Evolutionary conservation across 2,888 invertebrate genomes (phyloP), one percentile per base, ranked within the genome.

Genomic region (Leucozona laternaria): DNA sequence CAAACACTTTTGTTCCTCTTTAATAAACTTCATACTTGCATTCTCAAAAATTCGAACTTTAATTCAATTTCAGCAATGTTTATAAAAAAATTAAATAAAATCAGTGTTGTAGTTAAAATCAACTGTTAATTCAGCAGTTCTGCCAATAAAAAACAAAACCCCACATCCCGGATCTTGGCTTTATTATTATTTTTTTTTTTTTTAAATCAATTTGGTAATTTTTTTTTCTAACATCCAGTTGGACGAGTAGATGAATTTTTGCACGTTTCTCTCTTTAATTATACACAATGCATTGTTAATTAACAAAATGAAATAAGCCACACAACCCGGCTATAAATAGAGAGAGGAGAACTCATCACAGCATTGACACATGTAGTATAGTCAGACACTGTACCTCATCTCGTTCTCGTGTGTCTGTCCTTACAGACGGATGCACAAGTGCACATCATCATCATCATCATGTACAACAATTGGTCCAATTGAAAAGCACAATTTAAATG

Each of bases 401-500:
- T 76, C 66, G 43, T 58, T 62, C 62, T 64, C 48, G 17, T 64
- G 43, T 72, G 66, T 53, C 71, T 57, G 77, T 45, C 31, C 60
- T 48, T 62, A 45, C 62, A 79, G 75, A 79, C 75, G 83, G 79
- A 83, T 79, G 83, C 79, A 79, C 75, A 79, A 83, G 79, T 83
- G 79, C 68, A 83, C 79, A 75, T 79, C 79, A 57, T 64, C 79
- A 75, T 79, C 79, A 57, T 64, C 55, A 55, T 55, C 55, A 25
- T 79, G 79, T 68, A 70, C 55, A 71, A 79, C 83, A 83, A 79
- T 79, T 83, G 79, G 70, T 45, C 31, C 83, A 83, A 83, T 83
- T 83, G 83, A 83, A 83, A 83, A 79, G 75, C 58, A 83, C 83
- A 70, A 81, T 79, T 83, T 83, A 83, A 83, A 83, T 79, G 83